A percentile compares a stretch with the other conserved stretches of the same genome.
phyloP scores from a whole-genome alignment of 2,888 invertebrate genomes.

The Caenorhabditis panamensis region DNA sequence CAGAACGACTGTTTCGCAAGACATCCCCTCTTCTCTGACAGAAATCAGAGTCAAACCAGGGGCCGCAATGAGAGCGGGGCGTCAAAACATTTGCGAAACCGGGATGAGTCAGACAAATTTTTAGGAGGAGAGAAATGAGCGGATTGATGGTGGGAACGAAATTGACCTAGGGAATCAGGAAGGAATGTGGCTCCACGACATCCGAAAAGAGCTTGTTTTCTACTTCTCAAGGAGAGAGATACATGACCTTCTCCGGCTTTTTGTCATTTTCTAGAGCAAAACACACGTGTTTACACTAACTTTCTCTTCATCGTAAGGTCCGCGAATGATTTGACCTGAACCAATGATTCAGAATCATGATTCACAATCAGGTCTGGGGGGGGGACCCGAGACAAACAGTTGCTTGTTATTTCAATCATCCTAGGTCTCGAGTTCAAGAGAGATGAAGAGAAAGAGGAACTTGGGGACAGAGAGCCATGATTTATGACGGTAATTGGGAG shows the following conservation, averaged over 20 bases:
- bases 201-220: constrained; percentile 5
- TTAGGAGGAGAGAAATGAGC: neutral
- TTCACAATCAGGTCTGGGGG: too few relatives aligned
- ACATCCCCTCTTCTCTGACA: neutral
- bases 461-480: neutral
- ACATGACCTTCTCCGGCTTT: too few relatives aligned
- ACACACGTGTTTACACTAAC: too few relatives aligned
- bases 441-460: neutral
- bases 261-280: too few relatives aligned
- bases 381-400: too few relatives aligned
- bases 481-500: constrained; percentile 2
- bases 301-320: too few relatives aligned
- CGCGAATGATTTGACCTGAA: too few relatives aligned
- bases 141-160: neutral
- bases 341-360: too few relatives aligned
- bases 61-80: neutral
- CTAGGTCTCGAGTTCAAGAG: neutral
- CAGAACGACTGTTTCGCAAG: constrained; percentile 49
- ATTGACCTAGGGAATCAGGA: too few relatives aligned
- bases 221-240: too few relatives aligned
- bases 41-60: constrained; percentile 20
- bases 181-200: too few relatives aligned
- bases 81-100: constrained; percentile 48
- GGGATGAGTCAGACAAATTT: constrained; percentile 19
- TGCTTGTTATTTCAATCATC: neutral